Percentiles rank a stretch among this genome's conserved stretches.
Evolutionary conservation across 2,888 invertebrate genomes (phyloP).

Genomic region (Philopedon plagiatum): DNA sequence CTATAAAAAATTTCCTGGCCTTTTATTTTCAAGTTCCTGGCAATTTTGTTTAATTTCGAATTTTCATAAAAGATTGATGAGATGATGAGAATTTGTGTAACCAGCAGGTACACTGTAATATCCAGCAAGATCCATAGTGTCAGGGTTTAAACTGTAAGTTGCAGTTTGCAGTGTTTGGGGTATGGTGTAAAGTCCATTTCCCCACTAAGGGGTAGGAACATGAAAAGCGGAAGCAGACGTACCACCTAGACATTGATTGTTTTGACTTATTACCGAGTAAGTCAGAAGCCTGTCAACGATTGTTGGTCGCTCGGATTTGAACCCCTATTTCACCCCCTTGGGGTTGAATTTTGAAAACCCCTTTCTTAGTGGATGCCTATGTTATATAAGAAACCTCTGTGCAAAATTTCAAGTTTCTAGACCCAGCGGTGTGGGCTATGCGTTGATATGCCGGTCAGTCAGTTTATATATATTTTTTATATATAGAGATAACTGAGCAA

Average conservation of each 20-base stretch:
- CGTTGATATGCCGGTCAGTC: too few relatives aligned
- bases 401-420: too few relatives aligned
- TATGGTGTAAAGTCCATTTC: background rate
- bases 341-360: too few relatives aligned
- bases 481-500: too few relatives aligned
- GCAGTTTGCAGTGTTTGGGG: slow-evolving; percentile 2
- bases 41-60: too few relatives aligned
- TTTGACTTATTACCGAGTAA: slow-evolving; percentile 56
- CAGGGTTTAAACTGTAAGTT: background rate
- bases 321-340: too few relatives aligned
- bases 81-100: background rate
- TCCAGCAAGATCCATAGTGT: background rate
- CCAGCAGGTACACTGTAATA: background rate
- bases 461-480: too few relatives aligned
- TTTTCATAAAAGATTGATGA: background rate
- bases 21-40: too few relatives aligned
- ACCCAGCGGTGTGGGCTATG: too few relatives aligned
- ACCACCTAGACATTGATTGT: slow-evolving; percentile 43
- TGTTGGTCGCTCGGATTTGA: slow-evolving; percentile 57
- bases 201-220: slow-evolving; percentile 16
- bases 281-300: slow-evolving; percentile 67
- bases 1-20: too few relatives aligned
- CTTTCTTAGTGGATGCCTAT: too few relatives aligned
- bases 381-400: too few relatives aligned
- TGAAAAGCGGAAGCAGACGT: slow-evolving; percentile 23